phyloP scores from a whole-genome alignment of 2,888 invertebrate genomes.

The Papilio gigon region DNA sequence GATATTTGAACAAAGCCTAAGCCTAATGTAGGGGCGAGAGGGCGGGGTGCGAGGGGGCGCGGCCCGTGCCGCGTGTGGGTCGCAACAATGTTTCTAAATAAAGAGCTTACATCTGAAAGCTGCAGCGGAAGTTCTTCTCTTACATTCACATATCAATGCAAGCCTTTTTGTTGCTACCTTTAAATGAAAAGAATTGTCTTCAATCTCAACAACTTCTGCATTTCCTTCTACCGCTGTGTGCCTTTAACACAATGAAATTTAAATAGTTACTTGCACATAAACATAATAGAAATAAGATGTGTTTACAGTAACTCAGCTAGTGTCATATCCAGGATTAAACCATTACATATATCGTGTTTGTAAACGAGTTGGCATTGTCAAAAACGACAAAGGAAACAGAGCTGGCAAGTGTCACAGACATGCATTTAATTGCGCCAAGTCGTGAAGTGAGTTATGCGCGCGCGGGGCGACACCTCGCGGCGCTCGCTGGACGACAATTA shows the following conservation, averaged over 20 bases:
- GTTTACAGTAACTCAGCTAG: background rate
- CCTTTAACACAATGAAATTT: too few relatives aligned
- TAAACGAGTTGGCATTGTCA: constrained; percentile 13
- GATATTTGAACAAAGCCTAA: constrained; percentile 31
- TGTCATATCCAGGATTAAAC: constrained; percentile 5
- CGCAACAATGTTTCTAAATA: background rate
- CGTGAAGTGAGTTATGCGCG: constrained; percentile 33
- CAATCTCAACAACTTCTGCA: background rate
- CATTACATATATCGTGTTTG: background rate
- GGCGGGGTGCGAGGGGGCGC: too few relatives aligned
- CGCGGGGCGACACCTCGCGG: constrained; percentile 22
- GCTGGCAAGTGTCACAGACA: constrained; percentile 4
- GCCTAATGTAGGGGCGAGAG: constrained; percentile 2
- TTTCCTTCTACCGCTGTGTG: background rate
- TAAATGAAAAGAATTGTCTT: background rate
- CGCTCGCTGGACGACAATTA: too few relatives aligned
- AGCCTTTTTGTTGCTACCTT: background rate
- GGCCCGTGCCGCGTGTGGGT: background rate
- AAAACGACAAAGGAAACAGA: background rate
- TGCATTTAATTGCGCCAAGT: constrained; percentile 25
- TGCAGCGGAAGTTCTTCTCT: background rate
- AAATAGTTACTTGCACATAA: too few relatives aligned
- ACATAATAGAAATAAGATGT: too few relatives aligned
- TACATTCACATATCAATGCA: background rate
- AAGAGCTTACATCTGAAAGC: background rate